Percentiles rank a stretch among this genome's conserved stretches.
Conservation (phyloP, 2,888 invertebrate genomes). For the Torymus tubicola region DNA sequence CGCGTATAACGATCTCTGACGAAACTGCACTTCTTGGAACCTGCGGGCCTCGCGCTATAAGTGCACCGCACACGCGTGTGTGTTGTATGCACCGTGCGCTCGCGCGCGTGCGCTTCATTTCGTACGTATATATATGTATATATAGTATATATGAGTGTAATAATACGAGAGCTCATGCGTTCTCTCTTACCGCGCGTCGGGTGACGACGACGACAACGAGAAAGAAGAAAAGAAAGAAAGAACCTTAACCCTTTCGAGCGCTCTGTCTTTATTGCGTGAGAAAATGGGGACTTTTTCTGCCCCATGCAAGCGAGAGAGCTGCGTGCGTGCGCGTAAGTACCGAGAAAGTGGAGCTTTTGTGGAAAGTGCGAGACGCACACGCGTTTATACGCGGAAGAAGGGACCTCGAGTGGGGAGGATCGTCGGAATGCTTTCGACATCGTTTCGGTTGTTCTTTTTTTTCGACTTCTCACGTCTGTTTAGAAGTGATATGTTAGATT, state of each 20-base stretch:
- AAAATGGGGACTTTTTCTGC: conserved; percentile 22
- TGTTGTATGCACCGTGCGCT: not conserved
- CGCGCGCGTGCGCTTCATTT: not conserved
- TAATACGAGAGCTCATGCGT: too few species aligned
- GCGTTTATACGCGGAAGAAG: too few species aligned
- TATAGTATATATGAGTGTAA: not conserved
- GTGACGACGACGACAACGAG: too few species aligned
- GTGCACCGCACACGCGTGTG: too few species aligned
- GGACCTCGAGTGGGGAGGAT: too few species aligned
- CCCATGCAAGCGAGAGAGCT: too few species aligned
- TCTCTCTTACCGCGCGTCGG: too few species aligned
- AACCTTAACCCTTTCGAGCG: conserved; percentile 32
- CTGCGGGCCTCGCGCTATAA: not conserved
- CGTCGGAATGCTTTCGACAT: too few species aligned
- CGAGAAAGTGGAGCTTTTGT: conserved; percentile 26
- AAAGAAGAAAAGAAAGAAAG: not conserved
- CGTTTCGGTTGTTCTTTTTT: too few species aligned
- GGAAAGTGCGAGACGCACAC: not conserved
- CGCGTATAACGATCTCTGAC: conserved; percentile 61
- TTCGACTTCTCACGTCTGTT: too few species aligned
- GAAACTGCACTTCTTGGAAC: conserved; percentile 62
- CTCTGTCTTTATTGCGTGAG: conserved; percentile 38
- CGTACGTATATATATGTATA: not conserved
- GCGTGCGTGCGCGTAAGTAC: not conserved
- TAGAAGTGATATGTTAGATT: too few species aligned